phyloP scores from a whole-genome alignment of 1,140 invertebrate species.

The Marisa cornuarietis region DNA sequence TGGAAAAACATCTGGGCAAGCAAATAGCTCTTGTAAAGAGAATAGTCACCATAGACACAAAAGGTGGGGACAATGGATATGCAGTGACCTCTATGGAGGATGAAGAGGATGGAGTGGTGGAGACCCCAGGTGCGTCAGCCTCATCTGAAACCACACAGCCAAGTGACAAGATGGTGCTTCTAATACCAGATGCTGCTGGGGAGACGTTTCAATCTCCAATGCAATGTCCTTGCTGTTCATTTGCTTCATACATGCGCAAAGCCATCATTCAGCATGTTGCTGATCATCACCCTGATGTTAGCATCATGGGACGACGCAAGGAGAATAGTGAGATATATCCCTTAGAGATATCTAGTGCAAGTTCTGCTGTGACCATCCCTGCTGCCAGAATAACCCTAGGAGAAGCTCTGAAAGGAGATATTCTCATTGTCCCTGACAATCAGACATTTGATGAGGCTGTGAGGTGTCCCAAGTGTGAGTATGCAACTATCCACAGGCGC shows the following conservation, averaged over 20 bases:
- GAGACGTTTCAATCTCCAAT: constrained; percentile 25
- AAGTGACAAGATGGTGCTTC: constrained; percentile 21
- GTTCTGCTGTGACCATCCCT: background rate
- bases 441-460: constrained; percentile 33
- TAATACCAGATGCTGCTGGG: constrained; percentile 29
- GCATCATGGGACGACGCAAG: constrained; percentile 28
- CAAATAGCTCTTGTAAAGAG: constrained; percentile 38
- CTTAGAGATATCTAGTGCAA: constrained; percentile 8
- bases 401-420: constrained; percentile 28
- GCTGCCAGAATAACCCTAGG: constrained; percentile 15
- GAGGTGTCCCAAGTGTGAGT: constrained; percentile 35
- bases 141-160: background rate
- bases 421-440: constrained; percentile 36
- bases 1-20: constrained; percentile 38
- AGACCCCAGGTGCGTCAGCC: background rate
- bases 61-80: constrained; percentile 36
- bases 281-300: constrained; percentile 30
- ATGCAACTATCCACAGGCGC: constrained; percentile 27
- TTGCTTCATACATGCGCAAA: constrained; percentile 23
- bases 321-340: constrained; percentile 25
- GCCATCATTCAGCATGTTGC: constrained; percentile 31
- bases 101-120: constrained; percentile 10
- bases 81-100: constrained; percentile 38
- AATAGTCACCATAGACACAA: constrained; percentile 36
- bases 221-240: constrained; percentile 36